Evolutionary conservation across 1,140 invertebrate species (phyloP).

Genomic region (Bacillus rossius): DNA sequence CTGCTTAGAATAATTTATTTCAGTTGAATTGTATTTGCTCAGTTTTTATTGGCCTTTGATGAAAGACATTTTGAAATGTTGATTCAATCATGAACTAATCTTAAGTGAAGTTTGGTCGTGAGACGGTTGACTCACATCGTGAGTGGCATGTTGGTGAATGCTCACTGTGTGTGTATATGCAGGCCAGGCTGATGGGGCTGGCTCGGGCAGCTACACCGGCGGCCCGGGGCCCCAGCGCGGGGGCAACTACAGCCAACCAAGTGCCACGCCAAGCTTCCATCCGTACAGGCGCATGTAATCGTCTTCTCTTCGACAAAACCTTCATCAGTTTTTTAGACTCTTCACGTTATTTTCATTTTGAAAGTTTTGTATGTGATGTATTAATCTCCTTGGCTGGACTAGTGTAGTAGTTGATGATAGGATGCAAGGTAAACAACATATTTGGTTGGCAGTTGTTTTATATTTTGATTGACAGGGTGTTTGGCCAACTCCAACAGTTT

Average conservation of each 20-base stretch:
- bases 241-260: conserved; percentile 30
- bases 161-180: too few relatives aligned
- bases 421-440: conserved; percentile 1
- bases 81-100: too few relatives aligned
- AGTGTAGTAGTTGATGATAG: conserved; percentile 2
- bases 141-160: too few relatives aligned
- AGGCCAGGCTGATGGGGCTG: conserved; percentile 14
- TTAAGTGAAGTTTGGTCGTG: too few relatives aligned
- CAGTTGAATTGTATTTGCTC: too few relatives aligned
- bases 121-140: too few relatives aligned
- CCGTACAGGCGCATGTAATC: conserved; percentile 34
- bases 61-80: too few relatives aligned
- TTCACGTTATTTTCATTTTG: not conserved
- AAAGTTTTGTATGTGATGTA: not conserved
- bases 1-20: too few relatives aligned
- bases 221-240: conserved; percentile 32
- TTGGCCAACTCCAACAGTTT: not conserved
- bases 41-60: too few relatives aligned
- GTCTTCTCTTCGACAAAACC: too few relatives aligned
- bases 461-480: not conserved
- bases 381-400: not conserved
- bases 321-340: too few relatives aligned
- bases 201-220: conserved; percentile 28
- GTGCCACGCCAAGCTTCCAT: conserved; percentile 32
- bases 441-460: not conserved